phyloP scores from a whole-genome alignment of 2,113 vertebrate species.

The Ciconia boyciana region DNA sequence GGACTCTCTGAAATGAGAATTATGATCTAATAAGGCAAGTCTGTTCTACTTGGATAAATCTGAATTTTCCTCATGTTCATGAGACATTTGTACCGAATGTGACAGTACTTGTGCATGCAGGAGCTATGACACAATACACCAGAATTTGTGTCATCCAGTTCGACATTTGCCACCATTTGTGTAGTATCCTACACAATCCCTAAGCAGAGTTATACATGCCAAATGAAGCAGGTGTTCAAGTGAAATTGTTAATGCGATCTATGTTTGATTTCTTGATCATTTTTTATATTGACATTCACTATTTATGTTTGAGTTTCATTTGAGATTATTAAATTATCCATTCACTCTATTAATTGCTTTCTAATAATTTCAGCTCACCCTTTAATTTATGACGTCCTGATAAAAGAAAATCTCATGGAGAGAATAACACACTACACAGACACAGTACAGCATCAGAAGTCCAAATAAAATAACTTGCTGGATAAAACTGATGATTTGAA shows the following conservation, averaged over 20 bases:
- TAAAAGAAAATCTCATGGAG: background rate
- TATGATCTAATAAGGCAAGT: background rate
- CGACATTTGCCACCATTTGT: background rate
- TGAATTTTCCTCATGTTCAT: background rate
- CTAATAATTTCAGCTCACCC: background rate
- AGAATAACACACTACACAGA: background rate
- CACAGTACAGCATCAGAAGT: background rate
- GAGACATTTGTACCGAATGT: background rate
- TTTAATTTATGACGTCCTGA: background rate
- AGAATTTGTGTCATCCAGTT: background rate
- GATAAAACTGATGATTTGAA: background rate
- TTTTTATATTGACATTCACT: background rate
- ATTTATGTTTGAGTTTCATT: background rate
- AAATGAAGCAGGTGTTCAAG: background rate
- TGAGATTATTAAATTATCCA: background rate
- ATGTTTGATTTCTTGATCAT: background rate
- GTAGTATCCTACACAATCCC: background rate
- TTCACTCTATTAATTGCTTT: constrained; percentile 3
- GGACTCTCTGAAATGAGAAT: background rate
- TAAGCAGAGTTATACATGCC: background rate
- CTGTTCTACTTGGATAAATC: background rate
- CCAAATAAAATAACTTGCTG: background rate
- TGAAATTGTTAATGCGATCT: background rate
- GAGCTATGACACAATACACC: background rate
- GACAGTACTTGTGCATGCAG: background rate